phyloP scores from a whole-genome alignment of 2,797 vertebrate genomes.

The Lophius americanus region DNA sequence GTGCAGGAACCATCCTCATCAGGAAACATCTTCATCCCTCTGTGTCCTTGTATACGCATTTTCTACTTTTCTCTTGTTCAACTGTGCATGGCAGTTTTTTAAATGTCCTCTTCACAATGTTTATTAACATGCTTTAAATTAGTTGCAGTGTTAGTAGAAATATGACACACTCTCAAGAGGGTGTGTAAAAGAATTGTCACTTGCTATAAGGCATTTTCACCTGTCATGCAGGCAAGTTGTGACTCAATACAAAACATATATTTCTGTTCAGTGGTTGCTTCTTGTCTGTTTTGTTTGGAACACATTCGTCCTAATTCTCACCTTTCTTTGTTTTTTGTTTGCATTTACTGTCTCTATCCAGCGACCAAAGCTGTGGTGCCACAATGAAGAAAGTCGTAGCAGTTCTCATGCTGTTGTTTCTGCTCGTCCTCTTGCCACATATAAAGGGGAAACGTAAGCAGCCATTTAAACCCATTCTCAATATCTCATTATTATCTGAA shows the following conservation, averaged over 20 bases:
- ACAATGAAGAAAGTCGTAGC: conserved; percentile 61
- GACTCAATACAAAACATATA: conserved; percentile 3
- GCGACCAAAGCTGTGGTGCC: conserved; percentile 47
- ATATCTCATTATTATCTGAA: conserved; percentile 2
- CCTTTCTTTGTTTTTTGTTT: conserved; percentile 16
- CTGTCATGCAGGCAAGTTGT: conserved; percentile 19
- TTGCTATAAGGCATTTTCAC: background rate
- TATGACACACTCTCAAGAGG: background rate
- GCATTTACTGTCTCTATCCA: conserved; percentile 6
- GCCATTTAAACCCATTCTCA: background rate
- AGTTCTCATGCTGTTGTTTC: conserved; percentile 45
- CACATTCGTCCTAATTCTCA: background rate
- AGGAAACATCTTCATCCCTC: too few species aligned
- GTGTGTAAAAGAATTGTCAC: background rate
- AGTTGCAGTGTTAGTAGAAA: background rate
- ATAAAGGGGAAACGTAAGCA: conserved; percentile 64
- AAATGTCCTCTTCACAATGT: background rate
- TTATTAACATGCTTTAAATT: background rate
- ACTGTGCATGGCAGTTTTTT: too few species aligned
- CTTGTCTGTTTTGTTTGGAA: conserved; percentile 1
- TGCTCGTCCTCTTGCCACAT: conserved; percentile 37
- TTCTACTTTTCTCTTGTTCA: too few species aligned
- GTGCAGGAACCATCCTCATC: too few species aligned
- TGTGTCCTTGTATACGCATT: too few species aligned
- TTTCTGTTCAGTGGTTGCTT: background rate